Conservation (phyloP, 2,113 vertebrate genomes). For the Chamaetylas fuelleborni region DNA sequence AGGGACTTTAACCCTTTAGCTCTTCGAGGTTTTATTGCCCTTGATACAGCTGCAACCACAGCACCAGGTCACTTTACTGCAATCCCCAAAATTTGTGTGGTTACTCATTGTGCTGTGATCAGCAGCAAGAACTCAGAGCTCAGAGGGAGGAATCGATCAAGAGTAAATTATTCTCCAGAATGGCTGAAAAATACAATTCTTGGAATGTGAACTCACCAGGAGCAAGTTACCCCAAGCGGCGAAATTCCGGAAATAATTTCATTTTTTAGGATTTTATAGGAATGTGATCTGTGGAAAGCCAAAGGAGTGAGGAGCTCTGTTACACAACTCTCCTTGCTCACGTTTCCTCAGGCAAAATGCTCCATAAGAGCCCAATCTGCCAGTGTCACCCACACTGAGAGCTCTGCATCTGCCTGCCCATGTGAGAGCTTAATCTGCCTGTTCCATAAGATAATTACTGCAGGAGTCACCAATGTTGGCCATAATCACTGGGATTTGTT, state of each 20-base stretch:
- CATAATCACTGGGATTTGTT: neutral
- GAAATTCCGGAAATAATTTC: neutral
- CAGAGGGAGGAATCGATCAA: neutral
- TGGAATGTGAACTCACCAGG: neutral
- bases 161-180: neutral
- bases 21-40: neutral
- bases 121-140: neutral
- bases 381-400: conserved; percentile 3
- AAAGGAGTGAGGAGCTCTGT: neutral
- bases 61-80: neutral
- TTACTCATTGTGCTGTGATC: neutral
- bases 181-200: neutral
- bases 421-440: conserved; percentile 39
- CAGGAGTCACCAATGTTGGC: neutral
- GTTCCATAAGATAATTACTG: conserved; percentile 44
- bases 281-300: rapidly evolving
- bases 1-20: neutral
- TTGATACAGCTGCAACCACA: neutral
- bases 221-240: neutral
- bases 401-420: conserved; percentile 35
- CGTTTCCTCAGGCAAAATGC: neutral
- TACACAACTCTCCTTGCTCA: neutral
- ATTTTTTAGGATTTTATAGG: neutral
- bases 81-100: neutral
- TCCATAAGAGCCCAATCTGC: neutral